Evolutionary conservation across 2,113 vertebrate species (phyloP).

Genomic region (Siphamia tubifer): DNA sequence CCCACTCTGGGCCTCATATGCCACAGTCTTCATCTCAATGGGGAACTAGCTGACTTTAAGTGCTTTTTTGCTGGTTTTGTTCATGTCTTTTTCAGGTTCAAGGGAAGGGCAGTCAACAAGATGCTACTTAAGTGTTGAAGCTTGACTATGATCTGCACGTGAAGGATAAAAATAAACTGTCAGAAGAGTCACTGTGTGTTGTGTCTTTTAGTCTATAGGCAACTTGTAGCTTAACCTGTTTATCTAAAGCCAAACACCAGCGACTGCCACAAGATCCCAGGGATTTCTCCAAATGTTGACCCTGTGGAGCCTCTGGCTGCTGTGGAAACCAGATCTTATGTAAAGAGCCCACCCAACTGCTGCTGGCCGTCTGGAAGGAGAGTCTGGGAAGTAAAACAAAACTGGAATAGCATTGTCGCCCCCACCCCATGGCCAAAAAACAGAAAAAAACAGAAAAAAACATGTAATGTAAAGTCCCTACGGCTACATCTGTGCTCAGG

Average conservation of each 20-base stretch:
- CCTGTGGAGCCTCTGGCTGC: constrained; percentile 24
- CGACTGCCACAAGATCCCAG: constrained; percentile 13
- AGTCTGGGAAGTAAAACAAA: constrained; percentile 62
- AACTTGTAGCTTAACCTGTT: constrained; percentile 26
- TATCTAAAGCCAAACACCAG: constrained; percentile 36
- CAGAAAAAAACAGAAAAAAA: too few relatives aligned
- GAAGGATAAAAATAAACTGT: constrained; percentile 29
- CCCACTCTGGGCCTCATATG: constrained; percentile 20
- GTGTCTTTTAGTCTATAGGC: constrained; percentile 5
- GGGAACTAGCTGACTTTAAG: constrained; percentile 9
- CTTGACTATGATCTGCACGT: constrained; percentile 14
- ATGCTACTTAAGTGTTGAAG: constrained; percentile 28
- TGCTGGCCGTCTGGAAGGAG: constrained; percentile 63
- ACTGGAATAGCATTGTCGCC: constrained; percentile 37
- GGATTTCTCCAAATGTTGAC: constrained; percentile 62
- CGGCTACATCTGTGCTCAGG: too few relatives aligned
- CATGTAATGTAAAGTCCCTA: constrained; percentile 8
- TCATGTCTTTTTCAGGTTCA: constrained; percentile 34
- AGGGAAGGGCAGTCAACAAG: constrained; percentile 28
- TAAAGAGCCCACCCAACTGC: constrained; percentile 72
- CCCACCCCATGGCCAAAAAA: too few relatives aligned
- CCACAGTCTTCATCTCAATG: not conserved
- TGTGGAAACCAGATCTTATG: constrained; percentile 70
- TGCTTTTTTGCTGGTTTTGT: constrained; percentile 12
- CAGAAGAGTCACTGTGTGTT: not conserved